These are phyloP conservation scores for Xyliphius kryptos DNA, from an alignment of 2,113 vertebrate genomes.

Conservation along the genomic window DNA sequence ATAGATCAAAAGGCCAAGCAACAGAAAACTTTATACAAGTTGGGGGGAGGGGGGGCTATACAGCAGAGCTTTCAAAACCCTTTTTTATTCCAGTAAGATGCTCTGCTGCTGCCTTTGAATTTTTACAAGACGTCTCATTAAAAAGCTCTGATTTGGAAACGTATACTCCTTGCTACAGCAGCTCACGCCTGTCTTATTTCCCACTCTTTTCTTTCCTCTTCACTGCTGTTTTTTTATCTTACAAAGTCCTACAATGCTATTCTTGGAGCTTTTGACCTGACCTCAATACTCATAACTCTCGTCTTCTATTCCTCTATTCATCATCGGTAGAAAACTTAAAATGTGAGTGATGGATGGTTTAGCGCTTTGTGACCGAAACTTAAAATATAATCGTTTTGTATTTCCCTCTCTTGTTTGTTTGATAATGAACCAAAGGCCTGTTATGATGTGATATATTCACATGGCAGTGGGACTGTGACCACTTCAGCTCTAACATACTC, in stretches of 20 bases:
- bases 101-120: conserved; percentile 31
- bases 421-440: no score
- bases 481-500: no score
- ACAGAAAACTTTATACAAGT: no score
- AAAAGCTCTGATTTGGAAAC: conserved; percentile 44
- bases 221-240: not conserved
- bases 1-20: no score
- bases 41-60: no score
- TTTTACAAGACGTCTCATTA: conserved; percentile 50
- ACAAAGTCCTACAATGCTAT: not conserved
- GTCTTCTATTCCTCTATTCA: conserved; percentile 23
- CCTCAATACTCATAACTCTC: conserved; percentile 10
- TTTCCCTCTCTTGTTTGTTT: no score
- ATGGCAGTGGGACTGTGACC: no score
- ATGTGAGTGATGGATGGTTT: conserved; percentile 1
- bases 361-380: no score
- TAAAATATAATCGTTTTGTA: no score
- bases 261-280: conserved; percentile 18
- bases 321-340: not conserved
- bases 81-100: no score
- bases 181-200: not conserved
- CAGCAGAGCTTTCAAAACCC: no score
- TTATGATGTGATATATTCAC: no score
- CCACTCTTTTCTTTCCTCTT: conserved; percentile 5
- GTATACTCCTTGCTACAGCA: not conserved